Evolutionary conservation across 2,797 vertebrate genomes (phyloP).

Genomic region (Sebastes wilsoni): DNA sequence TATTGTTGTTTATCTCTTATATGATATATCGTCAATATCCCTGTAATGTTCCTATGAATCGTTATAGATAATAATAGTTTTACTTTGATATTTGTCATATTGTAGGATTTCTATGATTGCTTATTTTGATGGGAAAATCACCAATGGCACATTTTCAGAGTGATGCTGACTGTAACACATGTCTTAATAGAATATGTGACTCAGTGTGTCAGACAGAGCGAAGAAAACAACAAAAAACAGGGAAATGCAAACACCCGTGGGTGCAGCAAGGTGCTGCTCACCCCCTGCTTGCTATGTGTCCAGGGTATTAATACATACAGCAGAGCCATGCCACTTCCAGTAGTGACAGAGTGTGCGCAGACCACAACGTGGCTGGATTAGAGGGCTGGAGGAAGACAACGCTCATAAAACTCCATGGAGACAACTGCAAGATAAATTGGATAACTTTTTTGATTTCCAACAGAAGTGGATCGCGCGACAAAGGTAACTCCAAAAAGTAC

Average conservation of each 20-base stretch:
- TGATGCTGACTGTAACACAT: background rate
- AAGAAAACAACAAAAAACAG: background rate
- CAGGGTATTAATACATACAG: conserved; percentile 63
- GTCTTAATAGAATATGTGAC: background rate
- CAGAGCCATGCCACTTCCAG: conserved; percentile 22
- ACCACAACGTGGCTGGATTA: background rate
- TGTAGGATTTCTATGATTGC: background rate
- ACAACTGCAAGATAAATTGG: background rate
- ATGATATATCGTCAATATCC: background rate
- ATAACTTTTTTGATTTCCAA: background rate
- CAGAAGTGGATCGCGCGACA: background rate
- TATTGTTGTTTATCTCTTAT: background rate
- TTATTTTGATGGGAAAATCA: background rate
- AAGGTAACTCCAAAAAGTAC: background rate
- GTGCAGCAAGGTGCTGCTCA: conserved; percentile 23
- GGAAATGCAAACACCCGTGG: background rate
- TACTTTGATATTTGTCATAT: background rate
- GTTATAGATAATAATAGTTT: background rate
- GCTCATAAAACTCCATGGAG: conserved; percentile 5
- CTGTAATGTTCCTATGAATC: background rate
- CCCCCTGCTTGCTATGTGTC: conserved; percentile 27
- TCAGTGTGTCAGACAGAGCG: background rate
- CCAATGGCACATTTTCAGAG: background rate
- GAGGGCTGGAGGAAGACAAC: conserved; percentile 12
- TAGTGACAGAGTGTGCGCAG: conserved; percentile 15